Base-by-base conservation (phyloP, 1,140 invertebrate species). In the Conus betulinus region DNA sequence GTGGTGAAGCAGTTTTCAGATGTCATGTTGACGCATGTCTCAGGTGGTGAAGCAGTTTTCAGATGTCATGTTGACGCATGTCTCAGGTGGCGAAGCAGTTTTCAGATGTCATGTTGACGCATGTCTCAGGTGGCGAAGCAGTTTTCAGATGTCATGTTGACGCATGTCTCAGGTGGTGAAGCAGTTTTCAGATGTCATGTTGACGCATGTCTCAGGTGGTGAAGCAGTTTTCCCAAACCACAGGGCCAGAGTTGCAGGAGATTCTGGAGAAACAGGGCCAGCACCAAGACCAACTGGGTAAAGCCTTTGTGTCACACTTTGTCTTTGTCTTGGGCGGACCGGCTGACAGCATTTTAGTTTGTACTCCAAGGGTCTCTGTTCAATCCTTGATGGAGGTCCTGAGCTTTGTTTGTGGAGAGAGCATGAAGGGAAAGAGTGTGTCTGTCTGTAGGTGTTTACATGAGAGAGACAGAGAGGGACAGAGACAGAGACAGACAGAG, bases 371-470 rank as follows among this genome's bases (percentile, higher is more conserved):
- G 3, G 60, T 3, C 20, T 67, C 60, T 23, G 60, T 67, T 23
- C 11, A 15, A 15, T 15, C 60, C 11, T 23, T 67, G 60, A 23
- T 23, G 13, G 60, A 67, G 11, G 60, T 67, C 13, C 20, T 20
- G 60, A 2, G 7, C 13, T 74, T 11, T 74, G 71, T 74, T 13
- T 74, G 20, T 25, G 25, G 7, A 74, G 71, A 8, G 76, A 39
- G 2, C 25, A 0, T 39, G 11, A 11, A 11, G 25, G 10, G 53
- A 5, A 6, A 27, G n/a, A 39, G n/a, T 78, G 95, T 99, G 99
- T 98, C 8, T 98, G 25, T 98, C 98, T 90, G 97, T 98, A 57
- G 99, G 98, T 60, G 97, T 99, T 99, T 99, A 95, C 39, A 39
- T 39, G 39, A 39, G 39, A 39, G 39, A 39, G 39, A 39, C 39